These are phyloP conservation scores for Phyto melanocephala DNA, from an alignment of 2,888 invertebrate species.

Conservation along the genomic window DNA sequence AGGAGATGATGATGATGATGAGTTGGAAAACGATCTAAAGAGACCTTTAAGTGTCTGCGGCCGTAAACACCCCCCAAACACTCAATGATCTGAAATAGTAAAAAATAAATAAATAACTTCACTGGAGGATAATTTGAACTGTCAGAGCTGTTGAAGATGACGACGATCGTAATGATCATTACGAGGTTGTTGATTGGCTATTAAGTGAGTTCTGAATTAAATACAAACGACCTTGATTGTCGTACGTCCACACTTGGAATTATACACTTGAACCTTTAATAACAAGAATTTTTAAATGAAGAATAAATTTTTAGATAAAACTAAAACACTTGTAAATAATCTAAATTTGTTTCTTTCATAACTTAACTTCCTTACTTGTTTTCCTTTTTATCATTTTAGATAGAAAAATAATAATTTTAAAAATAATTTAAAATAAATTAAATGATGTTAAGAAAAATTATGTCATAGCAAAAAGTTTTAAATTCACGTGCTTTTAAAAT, in stretches of 20 bases:
- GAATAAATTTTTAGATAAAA: too few species aligned
- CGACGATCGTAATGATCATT: background rate
- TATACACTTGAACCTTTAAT: background rate
- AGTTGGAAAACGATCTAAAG: conserved; percentile 8
- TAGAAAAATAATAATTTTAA: too few species aligned
- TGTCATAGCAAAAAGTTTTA: too few species aligned
- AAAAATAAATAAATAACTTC: background rate
- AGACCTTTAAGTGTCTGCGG: conserved; percentile 29
- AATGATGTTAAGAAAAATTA: too few species aligned
- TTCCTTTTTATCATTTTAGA: too few species aligned
- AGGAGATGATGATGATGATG: conserved; percentile 18
- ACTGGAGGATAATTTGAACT: conserved; percentile 43
- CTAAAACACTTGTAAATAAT: too few species aligned
- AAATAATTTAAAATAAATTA: too few species aligned
- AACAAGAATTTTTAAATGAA: background rate
- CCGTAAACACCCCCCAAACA: conserved; percentile 33
- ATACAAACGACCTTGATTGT: conserved; percentile 38
- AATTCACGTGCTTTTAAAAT: too few species aligned
- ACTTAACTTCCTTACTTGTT: too few species aligned
- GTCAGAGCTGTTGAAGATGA: conserved; percentile 13
- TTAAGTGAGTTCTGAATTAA: conserved; percentile 4
- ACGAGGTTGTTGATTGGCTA: conserved; percentile 18
- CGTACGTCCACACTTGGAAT: background rate
- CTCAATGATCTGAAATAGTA: background rate
- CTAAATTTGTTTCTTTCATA: too few species aligned